phyloP scores from a whole-genome alignment of 2,888 invertebrate genomes.

The Volucella zonaria region DNA sequence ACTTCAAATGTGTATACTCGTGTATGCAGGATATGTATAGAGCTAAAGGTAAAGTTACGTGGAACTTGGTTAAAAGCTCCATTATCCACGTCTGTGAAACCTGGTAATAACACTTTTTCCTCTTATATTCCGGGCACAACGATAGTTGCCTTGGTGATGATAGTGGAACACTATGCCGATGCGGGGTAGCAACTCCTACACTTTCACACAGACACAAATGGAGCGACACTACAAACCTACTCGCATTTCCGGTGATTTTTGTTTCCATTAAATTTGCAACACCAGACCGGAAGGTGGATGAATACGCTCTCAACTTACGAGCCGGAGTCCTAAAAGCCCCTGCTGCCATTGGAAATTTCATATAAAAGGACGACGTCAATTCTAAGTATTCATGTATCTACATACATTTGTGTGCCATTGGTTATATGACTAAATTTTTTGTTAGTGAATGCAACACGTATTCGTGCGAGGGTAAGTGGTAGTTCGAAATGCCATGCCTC shows the following conservation, averaged over 20 bases:
- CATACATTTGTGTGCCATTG: too few species aligned
- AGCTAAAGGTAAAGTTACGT: neutral
- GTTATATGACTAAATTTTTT: neutral
- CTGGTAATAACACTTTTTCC: slow-evolving; percentile 5
- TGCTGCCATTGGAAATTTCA: slow-evolving; percentile 12
- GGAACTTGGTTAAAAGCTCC: neutral
- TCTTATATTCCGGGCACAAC: slow-evolving; percentile 25
- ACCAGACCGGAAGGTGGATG: neutral
- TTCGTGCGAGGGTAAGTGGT: neutral
- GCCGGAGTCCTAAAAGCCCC: slow-evolving; percentile 6
- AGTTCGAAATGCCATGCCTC: neutral
- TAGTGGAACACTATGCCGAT: slow-evolving; percentile 1
- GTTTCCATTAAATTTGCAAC: neutral
- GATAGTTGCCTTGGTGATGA: slow-evolving; percentile 45
- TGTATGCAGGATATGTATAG: too few species aligned
- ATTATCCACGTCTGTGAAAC: neutral
- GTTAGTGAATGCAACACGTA: too few species aligned
- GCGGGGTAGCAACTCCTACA: neutral
- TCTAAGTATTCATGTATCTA: too few species aligned
- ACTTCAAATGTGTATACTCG: too few species aligned
- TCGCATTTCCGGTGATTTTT: neutral
- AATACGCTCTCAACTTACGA: neutral
- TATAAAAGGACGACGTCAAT: slow-evolving; percentile 14
- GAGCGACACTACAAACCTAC: too few species aligned
- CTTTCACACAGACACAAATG: neutral